Evolutionary conservation across 2,113 vertebrate genomes (phyloP).

Genomic region (Callorhinus ursinus): DNA sequence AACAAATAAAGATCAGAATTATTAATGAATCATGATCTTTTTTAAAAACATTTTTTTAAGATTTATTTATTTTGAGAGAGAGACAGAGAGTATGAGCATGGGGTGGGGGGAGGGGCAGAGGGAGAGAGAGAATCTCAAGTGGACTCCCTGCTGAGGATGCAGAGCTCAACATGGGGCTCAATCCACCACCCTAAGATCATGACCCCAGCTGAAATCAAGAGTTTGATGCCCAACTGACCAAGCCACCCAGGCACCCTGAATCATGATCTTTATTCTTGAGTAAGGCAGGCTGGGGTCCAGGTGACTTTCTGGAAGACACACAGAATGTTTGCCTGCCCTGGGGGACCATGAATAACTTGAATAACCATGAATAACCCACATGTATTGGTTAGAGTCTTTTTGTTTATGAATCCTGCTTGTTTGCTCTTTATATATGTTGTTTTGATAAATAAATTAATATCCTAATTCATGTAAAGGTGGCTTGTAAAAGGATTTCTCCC

Average conservation of each 20-base stretch:
- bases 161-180: not conserved
- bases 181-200: not conserved
- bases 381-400: not conserved
- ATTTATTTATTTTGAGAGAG: not conserved
- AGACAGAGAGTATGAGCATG: not conserved
- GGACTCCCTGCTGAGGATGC: not conserved
- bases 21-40: not conserved
- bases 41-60: not conserved
- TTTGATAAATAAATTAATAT: constrained; percentile 51
- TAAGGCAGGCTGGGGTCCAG: not conserved
- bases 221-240: not conserved
- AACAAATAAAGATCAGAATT: not conserved
- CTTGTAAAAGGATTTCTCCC: not conserved
- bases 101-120: not conserved
- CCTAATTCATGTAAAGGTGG: constrained; percentile 14
- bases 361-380: too few species aligned
- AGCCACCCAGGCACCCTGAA: not conserved
- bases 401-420: not conserved
- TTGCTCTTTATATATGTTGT: not conserved
- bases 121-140: not conserved
- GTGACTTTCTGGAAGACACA: not conserved
- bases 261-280: constrained; percentile 44
- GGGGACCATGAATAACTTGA: not conserved
- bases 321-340: not conserved
- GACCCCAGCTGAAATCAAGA: not conserved